A percentile compares a stretch with the other conserved stretches of the same genome.
These are phyloP conservation scores for Phymorhynchus buccinoides DNA, from an alignment of 1,140 invertebrate species.

Conservation along the genomic window DNA sequence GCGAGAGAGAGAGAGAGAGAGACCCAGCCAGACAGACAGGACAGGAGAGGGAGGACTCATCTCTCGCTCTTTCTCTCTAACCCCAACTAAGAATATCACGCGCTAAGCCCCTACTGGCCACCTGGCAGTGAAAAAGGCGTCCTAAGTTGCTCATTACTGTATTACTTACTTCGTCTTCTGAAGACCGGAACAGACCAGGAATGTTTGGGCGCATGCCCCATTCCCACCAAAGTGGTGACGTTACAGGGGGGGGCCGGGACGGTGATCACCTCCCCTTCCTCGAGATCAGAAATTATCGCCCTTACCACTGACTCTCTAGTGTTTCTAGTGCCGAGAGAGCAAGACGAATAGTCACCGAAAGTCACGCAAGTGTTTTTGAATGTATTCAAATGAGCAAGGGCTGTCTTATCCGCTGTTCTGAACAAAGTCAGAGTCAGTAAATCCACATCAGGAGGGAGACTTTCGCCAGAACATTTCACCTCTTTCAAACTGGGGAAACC, in stretches of 20 bases:
- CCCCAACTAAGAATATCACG: too few relatives aligned
- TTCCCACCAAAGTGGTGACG: not conserved
- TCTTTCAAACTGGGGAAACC: conserved; percentile 25
- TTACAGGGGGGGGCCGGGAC: conserved; percentile 4
- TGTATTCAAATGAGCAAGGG: not conserved
- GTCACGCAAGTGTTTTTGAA: conserved; percentile 3
- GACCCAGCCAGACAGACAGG: too few relatives aligned
- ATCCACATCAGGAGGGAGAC: not conserved
- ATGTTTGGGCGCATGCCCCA: not conserved
- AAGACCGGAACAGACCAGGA: conserved; percentile 2
- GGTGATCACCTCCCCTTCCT: not conserved
- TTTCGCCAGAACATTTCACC: conserved; percentile 8
- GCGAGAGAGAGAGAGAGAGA: too few relatives aligned
- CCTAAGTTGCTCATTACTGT: too few relatives aligned
- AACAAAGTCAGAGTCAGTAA: conserved; percentile 8
- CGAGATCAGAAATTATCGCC: conserved; percentile 12
- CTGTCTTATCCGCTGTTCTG: not conserved
- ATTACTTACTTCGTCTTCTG: conserved; percentile 11
- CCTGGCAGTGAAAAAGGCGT: too few relatives aligned
- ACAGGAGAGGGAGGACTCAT: too few relatives aligned
- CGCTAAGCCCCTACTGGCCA: too few relatives aligned
- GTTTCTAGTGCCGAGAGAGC: not conserved
- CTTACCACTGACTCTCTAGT: not conserved
- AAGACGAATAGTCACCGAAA: conserved; percentile 25
- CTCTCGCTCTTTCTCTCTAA: too few relatives aligned